These are phyloP conservation scores for Chymomyza fuscimana DNA, from an alignment of 2,888 invertebrate species.

Conservation along the genomic window DNA sequence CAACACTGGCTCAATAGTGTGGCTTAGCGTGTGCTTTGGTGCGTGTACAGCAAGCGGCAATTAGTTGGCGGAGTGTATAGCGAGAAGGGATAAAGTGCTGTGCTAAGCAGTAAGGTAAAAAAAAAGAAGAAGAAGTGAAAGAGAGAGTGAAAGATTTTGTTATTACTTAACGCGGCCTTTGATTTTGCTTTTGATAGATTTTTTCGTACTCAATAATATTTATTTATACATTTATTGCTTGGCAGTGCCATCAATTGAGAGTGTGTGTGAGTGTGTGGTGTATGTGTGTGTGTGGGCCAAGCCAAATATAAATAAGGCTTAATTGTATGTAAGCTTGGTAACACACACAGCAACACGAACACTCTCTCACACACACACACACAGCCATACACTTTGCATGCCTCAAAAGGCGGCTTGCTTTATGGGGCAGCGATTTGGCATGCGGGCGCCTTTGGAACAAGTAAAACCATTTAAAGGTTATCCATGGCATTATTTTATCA, in stretches of 20 bases:
- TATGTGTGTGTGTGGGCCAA: constrained; percentile 14
- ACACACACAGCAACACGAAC: background rate
- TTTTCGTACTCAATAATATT: constrained; percentile 63
- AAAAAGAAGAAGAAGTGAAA: background rate
- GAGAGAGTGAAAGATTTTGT: constrained; percentile 13
- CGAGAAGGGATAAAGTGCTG: constrained; percentile 14
- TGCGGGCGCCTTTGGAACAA: constrained; percentile 57
- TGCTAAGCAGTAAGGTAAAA: background rate
- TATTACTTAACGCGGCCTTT: constrained; percentile 58
- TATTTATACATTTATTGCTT: constrained; percentile 75
- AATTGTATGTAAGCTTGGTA: constrained; percentile 60
- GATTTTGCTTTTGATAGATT: constrained; percentile 44
- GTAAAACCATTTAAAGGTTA: constrained; percentile 69
- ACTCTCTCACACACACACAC: background rate
- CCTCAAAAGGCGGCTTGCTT: constrained; percentile 39
- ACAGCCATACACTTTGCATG: constrained; percentile 16
- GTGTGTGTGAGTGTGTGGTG: background rate
- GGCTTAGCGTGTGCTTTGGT: constrained; percentile 26
- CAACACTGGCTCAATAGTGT: background rate
- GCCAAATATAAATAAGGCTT: constrained; percentile 70
- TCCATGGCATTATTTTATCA: constrained; percentile 74
- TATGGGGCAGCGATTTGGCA: constrained; percentile 48
- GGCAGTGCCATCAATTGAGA: constrained; percentile 66
- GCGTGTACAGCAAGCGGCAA: constrained; percentile 53
- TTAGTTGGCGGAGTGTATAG: constrained; percentile 44